Base-by-base conservation (phyloP, 1,140 invertebrate genomes). In the Galleria mellonella region DNA sequence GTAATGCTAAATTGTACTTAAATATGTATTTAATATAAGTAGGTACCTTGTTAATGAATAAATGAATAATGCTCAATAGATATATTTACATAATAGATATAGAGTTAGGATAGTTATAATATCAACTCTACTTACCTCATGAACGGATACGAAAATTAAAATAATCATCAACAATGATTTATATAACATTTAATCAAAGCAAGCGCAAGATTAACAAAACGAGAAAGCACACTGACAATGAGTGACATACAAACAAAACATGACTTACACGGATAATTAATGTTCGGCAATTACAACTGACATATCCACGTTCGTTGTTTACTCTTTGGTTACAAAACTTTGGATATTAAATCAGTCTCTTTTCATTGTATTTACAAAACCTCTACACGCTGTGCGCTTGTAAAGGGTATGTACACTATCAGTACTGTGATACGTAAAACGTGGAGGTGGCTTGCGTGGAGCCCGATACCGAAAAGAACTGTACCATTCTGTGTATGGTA, bases 341-440 rank as follows among this genome's bases (percentile, higher is more conserved):
- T 81, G 73, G 77, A 75, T 74, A 79, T 67, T 55, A 78, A 68
- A 64, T 84, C 77, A 84, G 76, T 83, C 78, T 79, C 62, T 79
- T 62, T 79, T 77, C 70, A 66, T 71, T 76, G 38, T 58, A 85
- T 85, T 55, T 85, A 85, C 82, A 85, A 71, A 52, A 64, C 66
- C 69, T 64, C 53, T 66, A 69, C 47, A 39, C 59, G 70, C 57
- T 47, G 50, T 54, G 55, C 48, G 44, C 50, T 63, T 49, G 63
- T 60, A 68, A 62, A 62, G 48, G 50, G 55, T 51, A 10, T 56
- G 68, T 42, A 23, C 17, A 23, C 55, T 71, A 83, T 88, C 82
- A 87, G 78, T 86, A 88, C 70, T 89, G 87, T 60, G 86, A 88
- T 59, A 89, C 88, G 79, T 89, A 89, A 88, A 89, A 89, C 72